phyloP scores from a whole-genome alignment of 2,797 vertebrate species.

The Coilia nasus region DNA sequence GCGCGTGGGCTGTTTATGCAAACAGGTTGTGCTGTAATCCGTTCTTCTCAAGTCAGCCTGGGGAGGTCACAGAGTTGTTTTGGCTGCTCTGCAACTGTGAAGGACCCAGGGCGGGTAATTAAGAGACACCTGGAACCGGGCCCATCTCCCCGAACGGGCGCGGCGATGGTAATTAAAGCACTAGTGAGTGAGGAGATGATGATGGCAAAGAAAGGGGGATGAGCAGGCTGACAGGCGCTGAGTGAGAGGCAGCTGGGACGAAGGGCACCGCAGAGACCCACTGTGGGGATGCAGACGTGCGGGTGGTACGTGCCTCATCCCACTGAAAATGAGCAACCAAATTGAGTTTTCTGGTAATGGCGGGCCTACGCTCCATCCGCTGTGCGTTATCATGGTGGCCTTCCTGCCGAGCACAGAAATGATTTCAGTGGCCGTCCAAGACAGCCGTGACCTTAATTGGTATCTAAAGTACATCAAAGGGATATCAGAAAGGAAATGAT shows the following conservation, averaged over 20 bases:
- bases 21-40: not conserved
- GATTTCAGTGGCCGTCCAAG: conserved; percentile 23
- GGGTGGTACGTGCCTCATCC: conserved; percentile 45
- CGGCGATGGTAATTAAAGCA: conserved; percentile 52
- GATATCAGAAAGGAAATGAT: not conserved
- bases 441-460: conserved; percentile 32
- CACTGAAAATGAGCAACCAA: conserved; percentile 51
- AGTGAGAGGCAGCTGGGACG: conserved; percentile 43
- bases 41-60: not conserved
- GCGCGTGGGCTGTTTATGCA: not conserved
- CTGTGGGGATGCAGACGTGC: conserved; percentile 35
- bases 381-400: conserved; percentile 22
- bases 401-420: conserved; percentile 25
- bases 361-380: not conserved
- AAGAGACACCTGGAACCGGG: conserved; percentile 28
- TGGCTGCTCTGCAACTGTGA: conserved; percentile 7
- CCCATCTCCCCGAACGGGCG: conserved; percentile 38
- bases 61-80: not conserved
- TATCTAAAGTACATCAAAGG: not conserved
- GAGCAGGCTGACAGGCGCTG: conserved; percentile 33
- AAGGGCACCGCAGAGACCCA: conserved; percentile 21
- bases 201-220: not conserved
- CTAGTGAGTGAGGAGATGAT: not conserved
- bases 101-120: conserved; percentile 43
- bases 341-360: conserved; percentile 47